Percentiles rank a stretch among this genome's conserved stretches.
Conservation (phyloP, 2,797 vertebrate genomes). For the Apogon hyalosoma region DNA sequence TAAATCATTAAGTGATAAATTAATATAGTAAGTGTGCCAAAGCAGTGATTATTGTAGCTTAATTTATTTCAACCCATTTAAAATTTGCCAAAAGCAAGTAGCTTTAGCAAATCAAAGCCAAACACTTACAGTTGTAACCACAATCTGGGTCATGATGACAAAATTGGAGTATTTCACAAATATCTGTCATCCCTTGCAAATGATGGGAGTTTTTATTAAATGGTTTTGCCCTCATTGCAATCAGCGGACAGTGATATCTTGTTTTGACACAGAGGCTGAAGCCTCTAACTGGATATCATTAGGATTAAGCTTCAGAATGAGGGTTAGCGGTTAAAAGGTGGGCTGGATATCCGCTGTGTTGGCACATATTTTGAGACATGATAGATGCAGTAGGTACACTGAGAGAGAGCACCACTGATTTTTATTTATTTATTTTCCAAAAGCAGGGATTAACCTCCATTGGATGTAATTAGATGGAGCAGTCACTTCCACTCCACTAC, state of each 20-base stretch:
- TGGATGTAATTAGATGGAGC: constrained; percentile 73
- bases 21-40: background rate
- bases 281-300: constrained; percentile 58
- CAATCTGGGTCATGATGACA: constrained; percentile 7
- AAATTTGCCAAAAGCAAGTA: constrained; percentile 3
- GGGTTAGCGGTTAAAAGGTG: constrained; percentile 55
- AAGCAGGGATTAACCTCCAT: constrained; percentile 75
- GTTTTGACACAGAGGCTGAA: constrained; percentile 51
- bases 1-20: background rate
- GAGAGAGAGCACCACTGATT: constrained; percentile 20
- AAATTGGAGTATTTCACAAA: constrained; percentile 21
- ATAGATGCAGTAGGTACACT: constrained; percentile 42
- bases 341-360: constrained; percentile 51
- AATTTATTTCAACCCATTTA: background rate
- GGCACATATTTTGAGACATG: constrained; percentile 61
- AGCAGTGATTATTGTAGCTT: background rate
- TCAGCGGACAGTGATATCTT: constrained; percentile 39
- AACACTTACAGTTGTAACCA: constrained; percentile 5
- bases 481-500: constrained; percentile 56
- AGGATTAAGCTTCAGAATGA: constrained; percentile 58
- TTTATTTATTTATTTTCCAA: constrained; percentile 22
- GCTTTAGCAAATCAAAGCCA: constrained; percentile 9
- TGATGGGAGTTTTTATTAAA: constrained; percentile 35
- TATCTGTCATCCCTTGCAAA: constrained; percentile 14
- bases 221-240: constrained; percentile 32